Conservation (phyloP, 2,888 invertebrate species). For the Balanococcus diminutus region DNA sequence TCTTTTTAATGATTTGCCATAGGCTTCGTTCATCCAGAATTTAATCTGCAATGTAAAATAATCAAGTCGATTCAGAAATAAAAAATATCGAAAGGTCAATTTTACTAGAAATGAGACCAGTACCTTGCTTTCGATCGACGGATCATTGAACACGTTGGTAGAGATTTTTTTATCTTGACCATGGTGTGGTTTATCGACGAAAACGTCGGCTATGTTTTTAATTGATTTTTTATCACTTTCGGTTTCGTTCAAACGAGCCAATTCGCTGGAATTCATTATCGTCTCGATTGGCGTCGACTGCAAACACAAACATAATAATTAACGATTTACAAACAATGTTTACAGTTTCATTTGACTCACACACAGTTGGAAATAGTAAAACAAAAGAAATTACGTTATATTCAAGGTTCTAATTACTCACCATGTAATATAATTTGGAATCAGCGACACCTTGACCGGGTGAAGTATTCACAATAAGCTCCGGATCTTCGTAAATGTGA, state of each 20-base stretch:
- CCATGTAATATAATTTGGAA: constrained; percentile 49
- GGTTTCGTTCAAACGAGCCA: neutral
- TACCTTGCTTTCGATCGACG: constrained; percentile 53
- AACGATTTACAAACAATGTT: constrained; percentile 17
- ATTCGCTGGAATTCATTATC: constrained; percentile 15
- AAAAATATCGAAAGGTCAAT: too few relatives aligned
- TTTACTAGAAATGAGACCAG: neutral
- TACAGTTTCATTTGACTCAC: neutral
- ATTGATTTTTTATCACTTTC: neutral
- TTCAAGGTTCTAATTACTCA: constrained; percentile 32
- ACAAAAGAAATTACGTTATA: constrained; percentile 22
- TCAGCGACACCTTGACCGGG: neutral
- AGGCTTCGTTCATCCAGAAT: constrained; percentile 60
- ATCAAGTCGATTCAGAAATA: neutral
- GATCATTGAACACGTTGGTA: neutral
- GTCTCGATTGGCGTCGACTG: constrained; percentile 46
- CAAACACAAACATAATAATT: neutral
- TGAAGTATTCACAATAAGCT: neutral
- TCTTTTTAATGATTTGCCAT: constrained; percentile 58
- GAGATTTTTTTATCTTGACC: neutral
- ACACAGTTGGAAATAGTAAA: neutral
- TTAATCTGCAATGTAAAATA: constrained; percentile 59
- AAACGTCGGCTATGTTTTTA: neutral
- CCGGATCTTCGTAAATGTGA: constrained; percentile 53
- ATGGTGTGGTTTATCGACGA: neutral